These are phyloP conservation scores for Hydractinia echinata DNA, from an alignment of 30 jellyfish, hydroid and myxozoan genomes.

Conservation along the genomic window DNA sequence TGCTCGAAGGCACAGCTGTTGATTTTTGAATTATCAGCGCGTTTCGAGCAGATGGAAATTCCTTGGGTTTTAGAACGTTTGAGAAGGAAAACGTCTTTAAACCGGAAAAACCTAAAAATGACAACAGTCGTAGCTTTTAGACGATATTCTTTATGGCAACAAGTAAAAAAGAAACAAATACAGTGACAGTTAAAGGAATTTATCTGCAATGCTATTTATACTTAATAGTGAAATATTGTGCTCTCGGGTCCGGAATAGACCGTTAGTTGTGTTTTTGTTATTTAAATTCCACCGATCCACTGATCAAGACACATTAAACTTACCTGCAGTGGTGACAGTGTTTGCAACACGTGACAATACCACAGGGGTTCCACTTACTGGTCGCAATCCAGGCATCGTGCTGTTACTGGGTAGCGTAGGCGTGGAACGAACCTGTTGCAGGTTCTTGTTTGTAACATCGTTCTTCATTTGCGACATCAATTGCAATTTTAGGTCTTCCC, in stretches of 20 bases:
- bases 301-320: no score
- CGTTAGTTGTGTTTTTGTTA: no score
- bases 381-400: slow-evolving; percentile 2
- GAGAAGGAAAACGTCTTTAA: slow-evolving; percentile 28
- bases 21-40: background rate
- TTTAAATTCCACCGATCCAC: no score
- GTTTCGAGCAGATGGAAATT: background rate
- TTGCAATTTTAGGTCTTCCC: slow-evolving; percentile 28
- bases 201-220: no score
- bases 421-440: background rate
- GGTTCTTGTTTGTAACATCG: background rate
- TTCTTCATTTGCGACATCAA: slow-evolving; percentile 29
- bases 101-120: background rate
- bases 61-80: slow-evolving; percentile 22
- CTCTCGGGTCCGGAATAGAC: no score
- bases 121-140: background rate
- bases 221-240: no score
- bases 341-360: background rate
- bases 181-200: no score
- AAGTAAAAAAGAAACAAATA: no score
- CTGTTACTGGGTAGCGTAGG: background rate
- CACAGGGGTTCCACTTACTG: background rate
- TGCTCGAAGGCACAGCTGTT: background rate
- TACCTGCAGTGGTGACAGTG: background rate
- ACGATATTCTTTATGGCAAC: no score